A percentile compares a stretch with the other conserved stretches of the same genome.
phyloP scores from a whole-genome alignment of 2,888 invertebrate genomes.

The Drosophila anomelani region DNA sequence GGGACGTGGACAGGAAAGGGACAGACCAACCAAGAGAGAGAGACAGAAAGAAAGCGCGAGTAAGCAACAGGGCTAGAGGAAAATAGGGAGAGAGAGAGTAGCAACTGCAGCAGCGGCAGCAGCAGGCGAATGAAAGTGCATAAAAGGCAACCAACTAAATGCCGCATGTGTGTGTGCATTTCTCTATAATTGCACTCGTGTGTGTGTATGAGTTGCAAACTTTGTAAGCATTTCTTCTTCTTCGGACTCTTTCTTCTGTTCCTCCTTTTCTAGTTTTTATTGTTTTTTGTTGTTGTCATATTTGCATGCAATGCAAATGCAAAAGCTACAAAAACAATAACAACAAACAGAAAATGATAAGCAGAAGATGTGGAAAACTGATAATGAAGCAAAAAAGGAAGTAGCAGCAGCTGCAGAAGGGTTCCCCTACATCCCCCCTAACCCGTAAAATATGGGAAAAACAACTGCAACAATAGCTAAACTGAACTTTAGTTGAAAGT shows the following conservation, averaged over 20 bases:
- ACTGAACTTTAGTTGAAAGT: background rate
- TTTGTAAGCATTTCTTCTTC: constrained; percentile 36
- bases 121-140: constrained; percentile 65
- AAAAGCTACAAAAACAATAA: constrained; percentile 12
- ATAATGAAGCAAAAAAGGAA: constrained; percentile 25
- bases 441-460: background rate
- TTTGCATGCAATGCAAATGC: constrained; percentile 26
- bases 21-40: background rate
- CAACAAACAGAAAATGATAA: constrained; percentile 40
- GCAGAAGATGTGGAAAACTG: constrained; percentile 37
- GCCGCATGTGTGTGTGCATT: constrained; percentile 23
- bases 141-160: constrained; percentile 35
- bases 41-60: constrained; percentile 7
- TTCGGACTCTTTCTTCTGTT: background rate
- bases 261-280: constrained; percentile 1
- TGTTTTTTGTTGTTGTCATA: constrained; percentile 2
- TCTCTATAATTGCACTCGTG: background rate
- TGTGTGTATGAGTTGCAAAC: constrained; percentile 32
- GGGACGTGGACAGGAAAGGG: background rate
- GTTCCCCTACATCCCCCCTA: background rate
- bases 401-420: constrained; percentile 1
- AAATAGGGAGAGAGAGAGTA: constrained; percentile 12
- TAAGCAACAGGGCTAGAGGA: constrained; percentile 15
- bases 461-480: background rate
- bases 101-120: constrained; percentile 13